phyloP scores from a whole-genome alignment of 2,113 vertebrate genomes.

The Dipodomys merriami region DNA sequence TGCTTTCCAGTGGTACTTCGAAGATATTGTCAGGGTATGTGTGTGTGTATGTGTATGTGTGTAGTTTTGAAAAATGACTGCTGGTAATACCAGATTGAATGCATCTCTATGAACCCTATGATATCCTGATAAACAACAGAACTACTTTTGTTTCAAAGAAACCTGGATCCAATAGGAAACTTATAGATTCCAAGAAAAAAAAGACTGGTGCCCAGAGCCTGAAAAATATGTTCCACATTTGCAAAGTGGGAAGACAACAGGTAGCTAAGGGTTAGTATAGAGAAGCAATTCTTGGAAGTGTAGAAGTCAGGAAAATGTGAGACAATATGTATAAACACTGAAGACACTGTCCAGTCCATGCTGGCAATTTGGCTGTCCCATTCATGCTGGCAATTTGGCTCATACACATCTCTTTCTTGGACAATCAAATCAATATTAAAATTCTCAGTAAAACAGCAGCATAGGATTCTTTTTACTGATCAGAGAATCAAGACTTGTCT shows the following conservation, averaged over 20 bases:
- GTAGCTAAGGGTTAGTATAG: neutral
- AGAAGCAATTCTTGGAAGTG: neutral
- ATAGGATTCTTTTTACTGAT: neutral
- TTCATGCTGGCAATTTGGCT: neutral
- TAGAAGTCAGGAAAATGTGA: neutral
- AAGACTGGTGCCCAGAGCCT: neutral
- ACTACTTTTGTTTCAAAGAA: neutral
- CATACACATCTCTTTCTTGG: neutral
- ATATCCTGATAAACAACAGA: neutral
- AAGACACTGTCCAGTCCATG: neutral
- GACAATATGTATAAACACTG: neutral
- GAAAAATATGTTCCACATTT: neutral
- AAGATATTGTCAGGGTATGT: neutral
- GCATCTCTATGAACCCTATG: neutral
- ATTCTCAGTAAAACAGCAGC: neutral
- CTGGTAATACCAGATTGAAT: neutral
- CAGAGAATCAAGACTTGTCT: neutral
- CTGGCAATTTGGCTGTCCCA: neutral
- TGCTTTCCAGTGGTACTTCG: neutral
- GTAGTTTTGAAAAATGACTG: neutral
- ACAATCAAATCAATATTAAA: neutral
- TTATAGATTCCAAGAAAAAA: neutral
- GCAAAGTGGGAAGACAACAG: neutral
- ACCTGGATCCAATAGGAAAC: neutral
- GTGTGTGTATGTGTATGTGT: neutral